phyloP scores from a whole-genome alignment of 1,140 invertebrate genomes.

The Drosophila santomea region DNA sequence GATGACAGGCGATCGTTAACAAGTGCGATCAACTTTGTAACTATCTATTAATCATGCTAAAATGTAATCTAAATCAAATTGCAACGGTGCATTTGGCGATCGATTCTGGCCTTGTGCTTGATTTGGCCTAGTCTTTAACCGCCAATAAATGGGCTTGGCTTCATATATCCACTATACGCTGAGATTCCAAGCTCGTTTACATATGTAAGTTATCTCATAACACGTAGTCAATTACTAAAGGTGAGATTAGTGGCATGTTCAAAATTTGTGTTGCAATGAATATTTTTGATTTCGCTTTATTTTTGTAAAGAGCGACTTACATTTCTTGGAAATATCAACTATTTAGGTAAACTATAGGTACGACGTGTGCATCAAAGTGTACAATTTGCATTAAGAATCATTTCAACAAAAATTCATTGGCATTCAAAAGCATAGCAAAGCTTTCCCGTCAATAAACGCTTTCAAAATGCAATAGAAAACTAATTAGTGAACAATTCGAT shows the following conservation, averaged over 20 bases:
- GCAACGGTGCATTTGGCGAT: constrained; percentile 2
- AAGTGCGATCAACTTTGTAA: constrained; percentile 44
- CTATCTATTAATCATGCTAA: constrained; percentile 42
- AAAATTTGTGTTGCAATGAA: background rate
- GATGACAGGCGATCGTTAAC: constrained; percentile 46
- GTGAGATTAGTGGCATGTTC: background rate
- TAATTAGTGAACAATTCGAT: constrained; percentile 16
- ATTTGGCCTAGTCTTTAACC: constrained; percentile 22
- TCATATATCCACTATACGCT: background rate
- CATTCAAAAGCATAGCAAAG: background rate
- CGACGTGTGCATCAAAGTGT: background rate
- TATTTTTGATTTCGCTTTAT: no score
- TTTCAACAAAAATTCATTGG: background rate
- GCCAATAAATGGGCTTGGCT: constrained; percentile 3
- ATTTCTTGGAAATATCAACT: no score
- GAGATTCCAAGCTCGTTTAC: background rate
- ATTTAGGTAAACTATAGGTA: no score
- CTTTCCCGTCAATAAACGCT: background rate
- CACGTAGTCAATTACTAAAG: background rate
- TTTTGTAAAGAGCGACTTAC: no score
- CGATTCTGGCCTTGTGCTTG: constrained; percentile 15
- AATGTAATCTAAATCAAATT: constrained; percentile 12
- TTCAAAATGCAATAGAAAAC: constrained; percentile 1
- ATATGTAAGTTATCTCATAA: background rate
- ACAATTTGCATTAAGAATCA: background rate